Conservation (phyloP, 2,888 invertebrate species). For the Eupithecia vulgata region DNA sequence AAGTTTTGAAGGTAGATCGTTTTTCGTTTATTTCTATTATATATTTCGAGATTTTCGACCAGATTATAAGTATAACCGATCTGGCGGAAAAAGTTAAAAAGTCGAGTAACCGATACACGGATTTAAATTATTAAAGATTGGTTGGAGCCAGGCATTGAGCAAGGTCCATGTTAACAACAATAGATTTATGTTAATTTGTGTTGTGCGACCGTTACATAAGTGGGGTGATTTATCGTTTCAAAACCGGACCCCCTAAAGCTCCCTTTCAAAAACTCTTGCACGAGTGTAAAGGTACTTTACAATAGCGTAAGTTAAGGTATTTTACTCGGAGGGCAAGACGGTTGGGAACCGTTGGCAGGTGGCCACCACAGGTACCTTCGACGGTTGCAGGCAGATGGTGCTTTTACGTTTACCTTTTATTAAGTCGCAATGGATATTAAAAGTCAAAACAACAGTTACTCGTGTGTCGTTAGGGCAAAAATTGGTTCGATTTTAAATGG, state of each 20-base stretch:
- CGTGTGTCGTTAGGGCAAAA: constrained; percentile 1
- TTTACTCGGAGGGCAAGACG: constrained; percentile 27
- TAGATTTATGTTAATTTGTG: constrained; percentile 16
- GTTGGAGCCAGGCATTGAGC: neutral
- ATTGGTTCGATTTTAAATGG: neutral
- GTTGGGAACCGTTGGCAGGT: constrained; percentile 47
- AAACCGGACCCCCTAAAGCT: constrained; percentile 26
- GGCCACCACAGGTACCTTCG: constrained; percentile 33
- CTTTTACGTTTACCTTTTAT: constrained; percentile 25
- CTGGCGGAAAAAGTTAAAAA: neutral
- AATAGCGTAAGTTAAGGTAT: constrained; percentile 24
- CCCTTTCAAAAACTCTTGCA: constrained; percentile 21
- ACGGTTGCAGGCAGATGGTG: constrained; percentile 33
- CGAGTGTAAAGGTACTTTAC: constrained; percentile 26
- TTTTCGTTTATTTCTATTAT: neutral
- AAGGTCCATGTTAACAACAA: neutral
- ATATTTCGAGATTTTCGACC: neutral
- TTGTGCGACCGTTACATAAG: constrained; percentile 20
- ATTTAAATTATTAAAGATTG: neutral
- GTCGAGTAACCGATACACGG: neutral
- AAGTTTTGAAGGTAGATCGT: constrained; percentile 4
- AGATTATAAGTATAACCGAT: neutral
- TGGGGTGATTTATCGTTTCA: constrained; percentile 15
- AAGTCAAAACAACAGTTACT: constrained; percentile 15
- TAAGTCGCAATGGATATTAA: constrained; percentile 11